Evolutionary conservation across 1,140 invertebrate genomes (phyloP).

Genomic region (Bombus fervidus): DNA sequence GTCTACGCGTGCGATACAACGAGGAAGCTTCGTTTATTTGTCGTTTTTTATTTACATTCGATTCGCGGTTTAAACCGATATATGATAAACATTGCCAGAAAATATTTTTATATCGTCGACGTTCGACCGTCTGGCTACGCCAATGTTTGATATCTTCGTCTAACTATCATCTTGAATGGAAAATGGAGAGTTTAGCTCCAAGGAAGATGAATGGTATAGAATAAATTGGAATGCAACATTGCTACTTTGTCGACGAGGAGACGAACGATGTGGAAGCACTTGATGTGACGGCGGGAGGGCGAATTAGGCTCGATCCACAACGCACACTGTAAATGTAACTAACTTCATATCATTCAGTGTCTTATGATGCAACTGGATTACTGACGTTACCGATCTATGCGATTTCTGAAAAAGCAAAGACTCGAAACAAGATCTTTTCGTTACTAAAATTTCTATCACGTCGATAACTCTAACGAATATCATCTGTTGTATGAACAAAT

Average conservation of each 20-base stretch:
- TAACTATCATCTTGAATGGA: slow-evolving; percentile 42
- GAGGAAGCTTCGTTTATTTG: neutral
- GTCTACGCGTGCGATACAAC: no score
- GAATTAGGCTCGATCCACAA: slow-evolving; percentile 31
- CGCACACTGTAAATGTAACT: fast-evolving
- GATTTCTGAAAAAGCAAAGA: neutral
- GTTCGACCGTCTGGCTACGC: slow-evolving; percentile 16
- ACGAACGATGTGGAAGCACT: slow-evolving; percentile 47
- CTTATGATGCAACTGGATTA: no score
- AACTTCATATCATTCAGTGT: no score
- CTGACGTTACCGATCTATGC: no score
- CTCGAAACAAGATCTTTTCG: neutral
- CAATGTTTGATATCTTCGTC: slow-evolving; percentile 26
- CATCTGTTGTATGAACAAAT: neutral
- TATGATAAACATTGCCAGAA: neutral
- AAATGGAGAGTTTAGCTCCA: slow-evolving; percentile 59
- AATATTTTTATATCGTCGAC: neutral
- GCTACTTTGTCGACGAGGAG: slow-evolving; percentile 65
- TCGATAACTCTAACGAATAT: neutral
- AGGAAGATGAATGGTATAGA: slow-evolving; percentile 62
- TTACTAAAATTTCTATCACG: neutral
- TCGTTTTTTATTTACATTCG: neutral
- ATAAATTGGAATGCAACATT: slow-evolving; percentile 43
- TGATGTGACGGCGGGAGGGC: slow-evolving; percentile 18
- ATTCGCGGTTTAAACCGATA: neutral